phyloP scores from a whole-genome alignment of 2,888 invertebrate species.

The Drosophila eohydei region DNA sequence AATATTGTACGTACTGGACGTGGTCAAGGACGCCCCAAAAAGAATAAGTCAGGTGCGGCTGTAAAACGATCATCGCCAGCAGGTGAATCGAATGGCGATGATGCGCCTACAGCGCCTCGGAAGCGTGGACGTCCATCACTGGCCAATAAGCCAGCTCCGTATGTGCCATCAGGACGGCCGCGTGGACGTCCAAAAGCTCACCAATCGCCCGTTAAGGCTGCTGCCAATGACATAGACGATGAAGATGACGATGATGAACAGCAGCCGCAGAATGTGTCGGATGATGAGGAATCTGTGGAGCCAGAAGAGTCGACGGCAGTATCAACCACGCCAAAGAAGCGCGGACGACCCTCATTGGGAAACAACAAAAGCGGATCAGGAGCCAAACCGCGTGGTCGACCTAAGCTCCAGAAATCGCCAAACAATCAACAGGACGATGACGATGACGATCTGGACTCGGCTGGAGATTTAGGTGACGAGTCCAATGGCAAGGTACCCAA shows the following conservation, averaged over 20 bases:
- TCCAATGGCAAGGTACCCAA: slow-evolving; percentile 31
- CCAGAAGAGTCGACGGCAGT: slow-evolving; percentile 19
- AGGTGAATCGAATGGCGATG: slow-evolving; percentile 42
- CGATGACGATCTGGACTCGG: slow-evolving; percentile 36
- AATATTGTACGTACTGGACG: slow-evolving; percentile 77
- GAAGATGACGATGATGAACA: slow-evolving; percentile 6
- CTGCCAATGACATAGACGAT: slow-evolving; percentile 10
- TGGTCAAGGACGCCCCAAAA: slow-evolving; percentile 77
- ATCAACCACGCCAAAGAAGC: slow-evolving; percentile 57
- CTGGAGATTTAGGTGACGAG: slow-evolving; percentile 19
- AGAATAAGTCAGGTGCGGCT: slow-evolving; percentile 10
- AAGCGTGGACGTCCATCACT: slow-evolving; percentile 62
- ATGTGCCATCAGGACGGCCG: slow-evolving; percentile 70
- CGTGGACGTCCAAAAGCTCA: slow-evolving; percentile 75
- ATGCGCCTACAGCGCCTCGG: slow-evolving; percentile 25
- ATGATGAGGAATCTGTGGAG: slow-evolving; percentile 30
- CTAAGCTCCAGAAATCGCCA: slow-evolving; percentile 33
- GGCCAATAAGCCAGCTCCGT: slow-evolving; percentile 18
- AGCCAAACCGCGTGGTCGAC: slow-evolving; percentile 46
- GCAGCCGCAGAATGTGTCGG: slow-evolving; percentile 15
- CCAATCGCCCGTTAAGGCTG: background rate
- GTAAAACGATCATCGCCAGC: slow-evolving; percentile 8
- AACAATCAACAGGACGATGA: slow-evolving; percentile 8
- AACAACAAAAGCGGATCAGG: slow-evolving; percentile 2
- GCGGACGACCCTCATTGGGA: slow-evolving; percentile 53